Evolutionary conservation across 2,113 vertebrate genomes (phyloP).

Genomic region (Struthidea cinerea): DNA sequence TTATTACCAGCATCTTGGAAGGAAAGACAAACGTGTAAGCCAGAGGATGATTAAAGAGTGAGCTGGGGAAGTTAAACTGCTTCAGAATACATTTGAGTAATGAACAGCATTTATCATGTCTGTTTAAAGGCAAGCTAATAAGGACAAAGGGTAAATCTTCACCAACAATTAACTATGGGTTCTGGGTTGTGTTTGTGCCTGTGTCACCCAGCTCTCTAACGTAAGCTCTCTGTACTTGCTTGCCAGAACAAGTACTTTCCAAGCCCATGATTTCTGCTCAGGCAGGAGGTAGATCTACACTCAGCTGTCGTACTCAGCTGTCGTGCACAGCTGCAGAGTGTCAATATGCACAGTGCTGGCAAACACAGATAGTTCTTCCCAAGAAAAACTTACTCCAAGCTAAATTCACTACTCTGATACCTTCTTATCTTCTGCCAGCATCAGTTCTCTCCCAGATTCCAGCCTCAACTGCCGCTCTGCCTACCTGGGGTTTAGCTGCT

Average conservation of each 20-base stretch:
- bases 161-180: neutral
- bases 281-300: neutral
- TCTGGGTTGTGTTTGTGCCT: neutral
- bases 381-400: neutral
- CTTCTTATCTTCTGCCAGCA: neutral
- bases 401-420: neutral
- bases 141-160: slow-evolving; percentile 23
- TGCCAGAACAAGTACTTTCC: neutral
- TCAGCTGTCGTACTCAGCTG: neutral
- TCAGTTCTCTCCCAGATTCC: neutral
- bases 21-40: neutral
- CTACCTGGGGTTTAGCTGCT: neutral
- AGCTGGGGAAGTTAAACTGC: neutral
- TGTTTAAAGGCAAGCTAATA: neutral
- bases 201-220: neutral
- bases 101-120: neutral
- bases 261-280: neutral
- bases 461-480: neutral
- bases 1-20: slow-evolving; percentile 17
- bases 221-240: neutral
- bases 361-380: neutral
- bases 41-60: slow-evolving; percentile 33
- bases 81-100: slow-evolving; percentile 24
- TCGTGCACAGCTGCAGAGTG: neutral
- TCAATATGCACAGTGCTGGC: neutral